Percentiles rank a stretch among this genome's conserved stretches.
phyloP scores from a whole-genome alignment of 2,113 vertebrate genomes.

The Poeciliopsis turrubarensis region DNA sequence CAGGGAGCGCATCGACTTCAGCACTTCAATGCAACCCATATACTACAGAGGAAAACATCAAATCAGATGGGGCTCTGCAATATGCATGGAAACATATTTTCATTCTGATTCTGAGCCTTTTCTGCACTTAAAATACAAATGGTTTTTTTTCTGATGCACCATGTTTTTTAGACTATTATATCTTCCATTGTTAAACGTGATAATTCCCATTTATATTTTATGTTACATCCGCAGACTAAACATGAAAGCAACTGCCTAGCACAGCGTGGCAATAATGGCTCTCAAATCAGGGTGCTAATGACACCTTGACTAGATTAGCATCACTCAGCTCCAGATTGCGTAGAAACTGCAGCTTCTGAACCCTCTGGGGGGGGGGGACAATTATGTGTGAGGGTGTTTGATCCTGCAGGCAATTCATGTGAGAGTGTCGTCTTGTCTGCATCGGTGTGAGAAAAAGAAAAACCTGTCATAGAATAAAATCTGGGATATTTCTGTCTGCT shows the following conservation, averaged over 20 bases:
- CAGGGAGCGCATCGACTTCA: slow-evolving; percentile 95
- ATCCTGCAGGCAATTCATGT: background rate
- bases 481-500: background rate
- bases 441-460: background rate
- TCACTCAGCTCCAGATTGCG: slow-evolving; percentile 52
- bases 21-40: slow-evolving; percentile 97
- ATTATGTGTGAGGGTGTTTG: slow-evolving; percentile 29
- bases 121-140: background rate
- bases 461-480: background rate
- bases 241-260: slow-evolving; percentile 36
- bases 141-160: background rate
- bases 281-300: slow-evolving; percentile 68
- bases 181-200: background rate
- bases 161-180: background rate
- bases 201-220: slow-evolving; percentile 11
- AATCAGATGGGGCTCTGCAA: background rate
- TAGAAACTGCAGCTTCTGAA: slow-evolving; percentile 39
- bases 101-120: no score
- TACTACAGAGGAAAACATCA: slow-evolving; percentile 78
- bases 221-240: slow-evolving; percentile 6
- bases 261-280: slow-evolving; percentile 58
- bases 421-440: background rate
- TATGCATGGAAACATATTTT: background rate
- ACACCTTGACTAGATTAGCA: slow-evolving; percentile 65
- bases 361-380: slow-evolving; percentile 36